Evolutionary conservation across 2,797 vertebrate species (phyloP), one percentile per base, ranked within the genome.

Genomic region (Gorsachius magnificus): DNA sequence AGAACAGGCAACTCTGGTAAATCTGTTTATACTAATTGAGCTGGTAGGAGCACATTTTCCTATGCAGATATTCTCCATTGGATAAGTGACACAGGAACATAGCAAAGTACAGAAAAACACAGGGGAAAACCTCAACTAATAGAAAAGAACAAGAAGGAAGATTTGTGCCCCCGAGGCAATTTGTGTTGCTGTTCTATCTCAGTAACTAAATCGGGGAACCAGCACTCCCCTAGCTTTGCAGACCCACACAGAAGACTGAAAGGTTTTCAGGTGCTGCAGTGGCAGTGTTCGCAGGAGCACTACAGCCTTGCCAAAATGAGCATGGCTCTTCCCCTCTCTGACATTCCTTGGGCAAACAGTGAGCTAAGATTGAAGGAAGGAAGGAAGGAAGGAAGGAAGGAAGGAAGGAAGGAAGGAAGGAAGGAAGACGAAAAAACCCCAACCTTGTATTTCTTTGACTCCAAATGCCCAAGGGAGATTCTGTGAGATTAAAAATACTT

Each of bases 401-500:
- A 41, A 3, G 3, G 1, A 64, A 8, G 19, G 26, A 41, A 51
- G 58, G 26, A 53, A 6, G 33, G 78, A 89, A 94, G 11, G 11
- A 26, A 10, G 2, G 13, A 48, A 14, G 18, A 19, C 9, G 18
- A 17, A 2, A 41, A 51, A 63, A 29, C 50, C 87, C 80, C 90
- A 97, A 91, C 33, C 22, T 21, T 57, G 13, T 58, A 90, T 96
- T 97, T 96, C 60, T 96, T 95, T 66, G 91, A 83, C 66, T 96
- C 48, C 57, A 91, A 90, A 94, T 85, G 96, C 83, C 91, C 57
- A 86, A 95, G 78, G 79, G 78, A 96, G 53, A 96, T 76, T 77
- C 65, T 91, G 50, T 84, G 82, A 95, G 71, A 97, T 87, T 95
- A 97, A 96, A 97, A 96, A 89, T 89, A 96, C 84, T 97, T 97